phyloP scores from a whole-genome alignment of 1,140 invertebrate genomes.

The Apis mellifera region DNA sequence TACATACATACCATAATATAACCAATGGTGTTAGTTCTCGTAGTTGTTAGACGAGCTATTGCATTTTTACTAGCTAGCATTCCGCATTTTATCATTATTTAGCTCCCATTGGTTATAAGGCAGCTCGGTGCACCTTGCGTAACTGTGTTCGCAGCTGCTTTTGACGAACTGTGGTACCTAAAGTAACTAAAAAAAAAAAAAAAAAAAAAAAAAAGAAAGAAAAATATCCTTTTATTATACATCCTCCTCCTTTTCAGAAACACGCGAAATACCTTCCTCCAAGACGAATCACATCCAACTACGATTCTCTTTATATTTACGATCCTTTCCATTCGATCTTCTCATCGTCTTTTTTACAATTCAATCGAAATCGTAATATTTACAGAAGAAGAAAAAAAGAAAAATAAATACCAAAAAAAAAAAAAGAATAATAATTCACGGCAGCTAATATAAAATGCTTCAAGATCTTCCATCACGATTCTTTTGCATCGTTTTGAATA shows the following conservation, averaged over 20 bases:
- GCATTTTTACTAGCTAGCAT: slow-evolving; percentile 80
- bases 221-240: not conserved
- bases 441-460: too few relatives aligned
- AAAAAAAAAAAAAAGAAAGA: not conserved
- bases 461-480: too few relatives aligned
- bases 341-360: not conserved
- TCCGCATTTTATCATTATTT: slow-evolving; percentile 79
- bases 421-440: not conserved
- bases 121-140: slow-evolving; percentile 59
- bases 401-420: not conserved
- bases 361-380: not conserved
- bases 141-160: slow-evolving; percentile 55
- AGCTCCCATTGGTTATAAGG: slow-evolving; percentile 76
- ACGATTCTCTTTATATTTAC: not conserved
- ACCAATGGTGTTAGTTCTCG: slow-evolving; percentile 77
- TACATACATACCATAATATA: slow-evolving; percentile 73
- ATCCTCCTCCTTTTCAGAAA: not conserved
- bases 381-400: not conserved
- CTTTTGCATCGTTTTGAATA: too few relatives aligned
- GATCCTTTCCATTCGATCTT: not conserved
- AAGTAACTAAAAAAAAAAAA: slow-evolving; percentile 32
- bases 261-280: slow-evolving; percentile 1
- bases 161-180: slow-evolving; percentile 23
- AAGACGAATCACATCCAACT: not conserved
- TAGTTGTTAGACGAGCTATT: slow-evolving; percentile 80